Percentiles rank a stretch among this genome's conserved stretches.
phyloP scores from a whole-genome alignment of 2,797 vertebrate genomes.

The Mormyrops boulengeri region DNA sequence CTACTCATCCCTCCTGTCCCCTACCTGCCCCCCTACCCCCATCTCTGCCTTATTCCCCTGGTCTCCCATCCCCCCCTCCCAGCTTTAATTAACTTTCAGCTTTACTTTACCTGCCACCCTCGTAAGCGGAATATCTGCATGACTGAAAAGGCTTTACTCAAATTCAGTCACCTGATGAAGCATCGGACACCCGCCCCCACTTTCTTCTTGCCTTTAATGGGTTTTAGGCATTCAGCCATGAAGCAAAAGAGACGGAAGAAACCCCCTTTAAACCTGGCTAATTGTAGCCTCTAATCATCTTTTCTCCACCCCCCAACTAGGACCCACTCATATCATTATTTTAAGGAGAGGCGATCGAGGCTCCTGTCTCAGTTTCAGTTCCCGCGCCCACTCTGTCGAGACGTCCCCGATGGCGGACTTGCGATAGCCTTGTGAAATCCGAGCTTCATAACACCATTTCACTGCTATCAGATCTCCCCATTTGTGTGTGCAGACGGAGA shows the following conservation, averaged over 20 bases:
- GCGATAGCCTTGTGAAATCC: background rate
- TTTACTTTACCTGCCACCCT: constrained; percentile 15
- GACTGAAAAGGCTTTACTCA: constrained; percentile 12
- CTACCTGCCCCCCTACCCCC: too few species aligned
- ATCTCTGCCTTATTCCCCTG: background rate
- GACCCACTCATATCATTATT: background rate
- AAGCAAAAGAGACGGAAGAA: constrained; percentile 1
- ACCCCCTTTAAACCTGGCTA: constrained; percentile 22
- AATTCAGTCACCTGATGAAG: constrained; percentile 18
- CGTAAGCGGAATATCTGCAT: constrained; percentile 10
- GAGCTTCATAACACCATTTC: background rate
- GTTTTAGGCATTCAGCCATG: constrained; percentile 2
- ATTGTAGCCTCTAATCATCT: constrained; percentile 22
- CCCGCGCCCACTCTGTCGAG: background rate
- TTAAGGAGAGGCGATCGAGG: background rate
- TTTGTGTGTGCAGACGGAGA: background rate
- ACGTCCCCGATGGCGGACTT: background rate
- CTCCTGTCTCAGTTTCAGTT: background rate
- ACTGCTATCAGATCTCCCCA: background rate
- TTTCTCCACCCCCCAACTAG: background rate
- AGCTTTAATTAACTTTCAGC: constrained; percentile 22
- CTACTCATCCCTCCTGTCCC: background rate
- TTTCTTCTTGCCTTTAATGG: background rate
- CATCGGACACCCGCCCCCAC: background rate
- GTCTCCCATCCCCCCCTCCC: background rate